These are phyloP conservation scores for Drepana arcuata DNA, from an alignment of 1,140 invertebrate species.

Conservation along the genomic window DNA sequence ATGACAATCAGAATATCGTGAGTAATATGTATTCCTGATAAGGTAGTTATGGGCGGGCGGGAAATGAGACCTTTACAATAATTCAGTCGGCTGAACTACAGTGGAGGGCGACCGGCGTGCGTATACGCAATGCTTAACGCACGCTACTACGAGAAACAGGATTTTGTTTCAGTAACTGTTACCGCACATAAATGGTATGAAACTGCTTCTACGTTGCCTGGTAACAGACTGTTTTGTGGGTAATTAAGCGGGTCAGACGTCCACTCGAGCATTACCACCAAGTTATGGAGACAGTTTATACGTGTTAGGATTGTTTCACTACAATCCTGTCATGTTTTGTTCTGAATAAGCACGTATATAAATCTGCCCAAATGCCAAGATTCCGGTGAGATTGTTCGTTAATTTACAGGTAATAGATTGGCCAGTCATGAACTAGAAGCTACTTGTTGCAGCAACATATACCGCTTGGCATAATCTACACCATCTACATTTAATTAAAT, in stretches of 20 bases:
- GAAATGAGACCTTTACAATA: too few relatives aligned
- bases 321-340: slow-evolving; percentile 31
- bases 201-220: slow-evolving; percentile 34
- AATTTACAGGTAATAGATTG: slow-evolving; percentile 22
- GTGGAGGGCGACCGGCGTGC: too few relatives aligned
- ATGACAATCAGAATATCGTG: too few relatives aligned
- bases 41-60: too few relatives aligned
- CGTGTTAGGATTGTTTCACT: slow-evolving; percentile 32
- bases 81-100: too few relatives aligned
- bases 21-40: too few relatives aligned
- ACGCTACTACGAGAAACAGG: slow-evolving; percentile 17
- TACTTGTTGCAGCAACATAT: too few relatives aligned
- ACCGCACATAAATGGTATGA: slow-evolving; percentile 49
- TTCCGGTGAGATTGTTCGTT: slow-evolving; percentile 20
- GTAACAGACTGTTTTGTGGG: slow-evolving; percentile 60
- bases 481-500: too few relatives aligned
- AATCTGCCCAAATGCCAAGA: slow-evolving; percentile 23
- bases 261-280: slow-evolving; percentile 27
- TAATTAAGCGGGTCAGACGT: slow-evolving; percentile 54
- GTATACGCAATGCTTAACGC: too few relatives aligned
- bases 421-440: slow-evolving; percentile 11
- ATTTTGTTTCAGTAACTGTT: slow-evolving; percentile 54
- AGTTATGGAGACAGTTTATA: slow-evolving; percentile 44
- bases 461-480: too few relatives aligned
- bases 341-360: slow-evolving; percentile 23